Conservation (phyloP, 2,797 vertebrate species). For the Phrynocephalus guinanensis region DNA sequence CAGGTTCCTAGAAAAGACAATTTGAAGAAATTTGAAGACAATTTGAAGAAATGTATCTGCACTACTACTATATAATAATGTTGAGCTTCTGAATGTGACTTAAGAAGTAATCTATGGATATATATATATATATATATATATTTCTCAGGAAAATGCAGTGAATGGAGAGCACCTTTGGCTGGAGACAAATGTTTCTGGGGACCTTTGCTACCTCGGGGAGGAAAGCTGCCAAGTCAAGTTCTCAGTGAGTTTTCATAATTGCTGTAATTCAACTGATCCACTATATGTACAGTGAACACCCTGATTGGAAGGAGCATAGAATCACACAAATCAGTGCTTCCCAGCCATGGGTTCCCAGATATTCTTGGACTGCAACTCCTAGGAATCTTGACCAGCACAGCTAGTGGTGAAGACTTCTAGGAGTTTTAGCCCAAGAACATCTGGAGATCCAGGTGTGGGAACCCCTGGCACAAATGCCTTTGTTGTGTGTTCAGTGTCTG, state of each 20-base stretch:
- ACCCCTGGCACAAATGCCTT: no score
- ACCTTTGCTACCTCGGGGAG: slow-evolving; percentile 96
- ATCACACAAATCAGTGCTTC: not conserved
- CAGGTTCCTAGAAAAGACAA: not conserved
- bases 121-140: slow-evolving; percentile 53
- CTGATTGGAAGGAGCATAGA: not conserved
- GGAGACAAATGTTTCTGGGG: slow-evolving; percentile 97
- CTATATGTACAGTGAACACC: not conserved
- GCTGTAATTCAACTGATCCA: not conserved
- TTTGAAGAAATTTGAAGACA: not conserved
- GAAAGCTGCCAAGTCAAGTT: slow-evolving; percentile 94
- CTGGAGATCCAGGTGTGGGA: no score
- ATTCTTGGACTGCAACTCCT: no score
- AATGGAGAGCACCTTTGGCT: slow-evolving; percentile 97
- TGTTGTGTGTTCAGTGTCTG: no score
- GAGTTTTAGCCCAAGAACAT: no score
- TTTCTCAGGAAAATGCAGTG: slow-evolving; percentile 90
- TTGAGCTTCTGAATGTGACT: not conserved
- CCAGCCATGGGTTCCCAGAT: no score
- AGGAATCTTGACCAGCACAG: no score
- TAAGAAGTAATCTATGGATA: slow-evolving; percentile 10
- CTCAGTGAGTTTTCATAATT: slow-evolving; percentile 85
- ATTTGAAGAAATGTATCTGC: not conserved
- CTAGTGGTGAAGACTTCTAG: no score
- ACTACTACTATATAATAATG: not conserved